Conservation (phyloP, 2,797 vertebrate species). For the Heterohyrax brucei region DNA sequence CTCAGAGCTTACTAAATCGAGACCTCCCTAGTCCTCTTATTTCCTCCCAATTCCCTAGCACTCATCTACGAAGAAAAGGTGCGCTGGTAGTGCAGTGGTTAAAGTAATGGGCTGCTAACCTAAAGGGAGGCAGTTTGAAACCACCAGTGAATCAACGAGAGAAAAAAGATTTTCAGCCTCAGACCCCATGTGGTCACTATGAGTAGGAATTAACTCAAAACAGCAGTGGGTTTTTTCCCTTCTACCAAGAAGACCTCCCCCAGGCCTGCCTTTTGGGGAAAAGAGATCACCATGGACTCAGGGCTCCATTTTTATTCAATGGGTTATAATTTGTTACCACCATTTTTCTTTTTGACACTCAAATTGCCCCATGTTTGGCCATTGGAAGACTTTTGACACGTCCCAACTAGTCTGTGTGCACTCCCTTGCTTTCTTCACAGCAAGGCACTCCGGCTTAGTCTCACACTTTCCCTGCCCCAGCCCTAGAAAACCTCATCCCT, state of each 20-base stretch:
- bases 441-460: no score
- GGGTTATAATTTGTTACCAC: background rate
- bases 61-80: background rate
- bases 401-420: background rate
- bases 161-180: no score
- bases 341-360: background rate
- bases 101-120: no score
- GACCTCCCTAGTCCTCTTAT: background rate
- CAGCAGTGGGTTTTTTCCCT: no score
- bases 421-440: background rate
- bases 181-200: no score
- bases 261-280: background rate
- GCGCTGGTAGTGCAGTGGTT: no score
- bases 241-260: background rate
- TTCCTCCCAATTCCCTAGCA: rapidly evolving
- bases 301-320: background rate
- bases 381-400: background rate
- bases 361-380: background rate
- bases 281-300: background rate
- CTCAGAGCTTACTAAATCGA: background rate
- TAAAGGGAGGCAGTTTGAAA: no score
- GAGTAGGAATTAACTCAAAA: no score
- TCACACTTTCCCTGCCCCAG: background rate
- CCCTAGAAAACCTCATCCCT: background rate
- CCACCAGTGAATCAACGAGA: no score